Conservation (phyloP, 2,888 invertebrate species). For the Euproctis similis region DNA sequence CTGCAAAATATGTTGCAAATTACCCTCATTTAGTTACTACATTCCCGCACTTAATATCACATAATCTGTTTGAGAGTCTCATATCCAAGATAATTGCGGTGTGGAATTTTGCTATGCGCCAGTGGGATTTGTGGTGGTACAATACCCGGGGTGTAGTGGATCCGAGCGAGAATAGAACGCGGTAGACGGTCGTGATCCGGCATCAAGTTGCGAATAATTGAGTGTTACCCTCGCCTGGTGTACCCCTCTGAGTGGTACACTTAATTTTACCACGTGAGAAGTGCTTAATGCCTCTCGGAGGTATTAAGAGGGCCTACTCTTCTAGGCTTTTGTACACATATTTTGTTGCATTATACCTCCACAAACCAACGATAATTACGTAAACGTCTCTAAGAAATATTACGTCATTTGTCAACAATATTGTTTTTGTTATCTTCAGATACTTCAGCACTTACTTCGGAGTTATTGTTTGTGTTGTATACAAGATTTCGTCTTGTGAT, state of each 20-base stretch:
- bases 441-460: too few relatives aligned
- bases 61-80: constrained; percentile 66
- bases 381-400: constrained; percentile 5
- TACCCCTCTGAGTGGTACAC: constrained; percentile 52
- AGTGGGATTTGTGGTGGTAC: constrained; percentile 41
- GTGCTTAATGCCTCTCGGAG: constrained; percentile 42
- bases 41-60: constrained; percentile 60
- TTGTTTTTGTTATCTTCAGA: too few relatives aligned
- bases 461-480: too few relatives aligned
- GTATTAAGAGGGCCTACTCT: too few relatives aligned
- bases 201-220: constrained; percentile 68
- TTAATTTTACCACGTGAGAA: constrained; percentile 68
- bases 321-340: constrained; percentile 46
- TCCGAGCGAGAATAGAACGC: not conserved
- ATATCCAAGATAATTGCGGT: constrained; percentile 59
- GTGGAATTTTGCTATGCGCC: constrained; percentile 53
- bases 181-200: constrained; percentile 49
- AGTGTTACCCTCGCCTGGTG: constrained; percentile 49
- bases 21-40: constrained; percentile 57
- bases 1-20: constrained; percentile 47
- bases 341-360: constrained; percentile 45
- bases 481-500: too few relatives aligned
- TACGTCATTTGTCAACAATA: too few relatives aligned
- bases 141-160: constrained; percentile 4
- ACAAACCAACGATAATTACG: constrained; percentile 35